These are phyloP conservation scores for Dascillus cervinus DNA, from an alignment of 2,888 invertebrate genomes.

Conservation along the genomic window DNA sequence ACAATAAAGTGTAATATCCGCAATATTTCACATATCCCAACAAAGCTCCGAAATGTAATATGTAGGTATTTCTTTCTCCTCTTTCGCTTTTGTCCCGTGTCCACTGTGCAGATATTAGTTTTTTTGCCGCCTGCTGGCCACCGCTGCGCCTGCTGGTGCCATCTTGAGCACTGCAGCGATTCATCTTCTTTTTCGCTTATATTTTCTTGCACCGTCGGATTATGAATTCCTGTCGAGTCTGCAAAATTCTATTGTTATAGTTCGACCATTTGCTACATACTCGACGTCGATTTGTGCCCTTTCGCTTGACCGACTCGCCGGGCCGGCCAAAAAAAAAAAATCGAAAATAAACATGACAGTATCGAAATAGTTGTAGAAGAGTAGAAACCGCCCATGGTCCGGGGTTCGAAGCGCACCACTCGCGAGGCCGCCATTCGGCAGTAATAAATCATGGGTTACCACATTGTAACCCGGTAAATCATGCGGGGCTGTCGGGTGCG, in stretches of 20 bases:
- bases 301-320: no score
- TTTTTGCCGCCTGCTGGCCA: constrained; percentile 30
- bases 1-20: constrained; percentile 22
- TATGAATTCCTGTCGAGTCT: no score
- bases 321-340: background rate
- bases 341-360: constrained; percentile 21
- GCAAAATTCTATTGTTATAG: no score
- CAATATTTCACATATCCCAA: constrained; percentile 32
- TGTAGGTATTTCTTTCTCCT: constrained; percentile 37
- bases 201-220: constrained; percentile 33
- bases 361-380: constrained; percentile 25
- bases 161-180: constrained; percentile 36
- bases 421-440: constrained; percentile 52
- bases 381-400: constrained; percentile 23
- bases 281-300: no score
- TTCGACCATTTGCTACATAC: no score
- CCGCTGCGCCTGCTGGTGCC: constrained; percentile 32
- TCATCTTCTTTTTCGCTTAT: constrained; percentile 38
- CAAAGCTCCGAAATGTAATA: constrained; percentile 37
- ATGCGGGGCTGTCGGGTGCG: constrained; percentile 45
- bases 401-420: constrained; percentile 33
- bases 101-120: constrained; percentile 37
- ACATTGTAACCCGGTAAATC: constrained; percentile 62
- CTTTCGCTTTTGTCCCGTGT: constrained; percentile 27
- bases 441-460: constrained; percentile 62